Base-by-base conservation (phyloP, 2,797 vertebrate species). In the Crocidura indochinensis region DNA sequence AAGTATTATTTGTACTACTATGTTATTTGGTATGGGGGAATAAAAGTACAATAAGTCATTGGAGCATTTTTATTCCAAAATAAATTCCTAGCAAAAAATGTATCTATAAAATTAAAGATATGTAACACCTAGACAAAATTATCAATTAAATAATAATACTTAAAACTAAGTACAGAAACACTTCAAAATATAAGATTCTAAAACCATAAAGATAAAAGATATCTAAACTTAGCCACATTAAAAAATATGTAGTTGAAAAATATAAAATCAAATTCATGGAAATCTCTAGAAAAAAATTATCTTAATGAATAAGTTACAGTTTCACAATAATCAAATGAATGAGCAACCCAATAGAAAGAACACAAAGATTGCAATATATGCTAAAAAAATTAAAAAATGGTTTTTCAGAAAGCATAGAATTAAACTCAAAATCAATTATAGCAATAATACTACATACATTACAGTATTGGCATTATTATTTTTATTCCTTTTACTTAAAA, bases 311-410 rank as follows among this genome's bases (percentile, higher is more conserved):
- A 11, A 0, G 1, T 19, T 89, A 27, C 12, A 56, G 12, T 29
- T 72, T 81, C 62, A 14, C 90, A 89, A 90, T 76, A 78, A 53
- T 75, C 79, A 79, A 85, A 76, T n/a, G 20, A 46, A 26, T 72
- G 1, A 51, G 74, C 6, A 90, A 77, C 2, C 17, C 4, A 56
- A 10, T 17, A 67, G 11, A 80, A 75, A 71, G 4, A 86, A 78
- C 75, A 76, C 29, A 4, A 69, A 3, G 7, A 47, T 5, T 56
- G 15, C 0, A 64, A 47, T 85, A 15, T 72, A 72, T n/a, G n/a
- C n/a, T n/a, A 85, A 86, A 60, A 29, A 47, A 75, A 79, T 75
- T 49, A 22, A 10, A 69, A 69, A 60, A 60, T 60, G 20, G 56
- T 60, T 60, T 60, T 20, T 60, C 20, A 38, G 38, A 77, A 12